phyloP scores from a whole-genome alignment of 2,888 invertebrate species.

The Eristalis intricaria region DNA sequence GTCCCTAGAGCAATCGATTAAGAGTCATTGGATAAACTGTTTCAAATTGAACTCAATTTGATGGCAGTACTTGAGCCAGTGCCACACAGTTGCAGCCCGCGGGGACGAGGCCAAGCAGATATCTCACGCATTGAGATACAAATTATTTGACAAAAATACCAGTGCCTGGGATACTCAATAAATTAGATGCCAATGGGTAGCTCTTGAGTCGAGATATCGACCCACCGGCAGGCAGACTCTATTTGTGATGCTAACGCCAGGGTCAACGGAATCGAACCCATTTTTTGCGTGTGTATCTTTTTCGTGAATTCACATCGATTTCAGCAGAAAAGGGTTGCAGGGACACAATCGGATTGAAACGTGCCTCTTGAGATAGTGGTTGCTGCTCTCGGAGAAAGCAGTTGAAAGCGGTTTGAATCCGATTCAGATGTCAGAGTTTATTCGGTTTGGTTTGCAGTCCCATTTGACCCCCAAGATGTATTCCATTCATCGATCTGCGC shows the following conservation, averaged over 20 bases:
- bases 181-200: background rate
- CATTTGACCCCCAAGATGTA: background rate
- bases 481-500: background rate
- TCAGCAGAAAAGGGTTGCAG: background rate
- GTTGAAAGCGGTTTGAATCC: background rate
- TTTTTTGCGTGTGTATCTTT: background rate
- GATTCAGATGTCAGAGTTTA: background rate
- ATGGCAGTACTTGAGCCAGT: background rate
- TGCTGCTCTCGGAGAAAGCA: background rate
- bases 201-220: background rate
- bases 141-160: slow-evolving; percentile 1
- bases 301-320: background rate
- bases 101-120: background rate
- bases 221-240: background rate
- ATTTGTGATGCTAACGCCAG: background rate
- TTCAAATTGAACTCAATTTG: background rate
- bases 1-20: background rate
- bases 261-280: background rate
- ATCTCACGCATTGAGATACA: background rate
- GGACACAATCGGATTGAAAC: background rate
- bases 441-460: background rate
- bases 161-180: background rate
- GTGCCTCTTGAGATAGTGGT: background rate
- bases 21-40: slow-evolving; percentile 16
- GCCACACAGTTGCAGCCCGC: background rate